Evolutionary conservation across 1,140 invertebrate species (phyloP).

Genomic region (Trachymyrmex cornetzi): DNA sequence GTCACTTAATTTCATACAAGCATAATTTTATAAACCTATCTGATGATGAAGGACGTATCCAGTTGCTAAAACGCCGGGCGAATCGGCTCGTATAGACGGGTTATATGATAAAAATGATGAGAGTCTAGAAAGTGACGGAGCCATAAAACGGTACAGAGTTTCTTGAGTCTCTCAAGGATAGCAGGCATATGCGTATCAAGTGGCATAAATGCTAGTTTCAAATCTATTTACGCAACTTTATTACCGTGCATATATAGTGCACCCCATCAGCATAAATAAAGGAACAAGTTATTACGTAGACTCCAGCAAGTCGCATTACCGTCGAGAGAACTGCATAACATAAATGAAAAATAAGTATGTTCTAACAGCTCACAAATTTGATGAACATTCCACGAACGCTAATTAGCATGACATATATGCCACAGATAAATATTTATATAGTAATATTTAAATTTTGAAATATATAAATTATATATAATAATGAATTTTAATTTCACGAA

Average conservation of each 20-base stretch:
- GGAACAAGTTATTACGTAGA: constrained; percentile 27
- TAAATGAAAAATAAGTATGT: neutral
- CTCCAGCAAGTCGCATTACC: neutral
- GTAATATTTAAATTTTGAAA: no score
- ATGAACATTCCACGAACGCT: neutral
- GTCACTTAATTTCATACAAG: neutral
- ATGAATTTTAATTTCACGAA: neutral
- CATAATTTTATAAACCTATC: neutral
- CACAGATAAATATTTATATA: no score
- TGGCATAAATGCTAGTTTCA: constrained; percentile 33
- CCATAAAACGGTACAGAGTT: constrained; percentile 27
- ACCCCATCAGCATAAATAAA: constrained; percentile 39
- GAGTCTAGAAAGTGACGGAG: constrained; percentile 51
- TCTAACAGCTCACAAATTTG: neutral
- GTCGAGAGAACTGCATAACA: neutral
- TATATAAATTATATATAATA: no score
- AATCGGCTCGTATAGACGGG: neutral
- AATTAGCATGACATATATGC: neutral
- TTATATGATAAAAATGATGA: constrained; percentile 36
- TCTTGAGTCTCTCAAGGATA: constrained; percentile 51
- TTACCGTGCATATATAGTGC: neutral
- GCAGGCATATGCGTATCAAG: constrained; percentile 46
- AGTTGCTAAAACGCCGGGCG: neutral
- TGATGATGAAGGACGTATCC: neutral
- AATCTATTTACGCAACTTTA: constrained; percentile 48